phyloP scores from a whole-genome alignment of 2,888 invertebrate species.

The Erebia epiphron region DNA sequence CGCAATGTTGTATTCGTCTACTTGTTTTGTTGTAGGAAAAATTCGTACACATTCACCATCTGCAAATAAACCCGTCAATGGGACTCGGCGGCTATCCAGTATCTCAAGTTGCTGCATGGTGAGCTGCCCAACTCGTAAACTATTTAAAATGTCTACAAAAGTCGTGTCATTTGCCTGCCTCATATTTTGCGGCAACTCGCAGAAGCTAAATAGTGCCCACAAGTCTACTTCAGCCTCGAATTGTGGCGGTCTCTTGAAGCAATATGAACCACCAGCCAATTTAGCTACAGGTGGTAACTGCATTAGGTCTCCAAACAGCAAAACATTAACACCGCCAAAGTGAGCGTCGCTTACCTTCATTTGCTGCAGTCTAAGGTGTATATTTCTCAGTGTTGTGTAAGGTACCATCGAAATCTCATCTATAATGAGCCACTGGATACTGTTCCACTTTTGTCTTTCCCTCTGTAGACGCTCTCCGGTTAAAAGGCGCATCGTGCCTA shows the following conservation, averaged over 20 bases:
- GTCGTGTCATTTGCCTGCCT: neutral
- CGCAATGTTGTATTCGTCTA: neutral
- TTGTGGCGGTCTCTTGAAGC: neutral
- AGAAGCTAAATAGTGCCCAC: conserved; percentile 1
- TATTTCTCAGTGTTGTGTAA: neutral
- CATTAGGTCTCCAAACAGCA: conserved; percentile 6
- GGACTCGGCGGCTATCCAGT: too few species aligned
- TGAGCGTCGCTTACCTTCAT: neutral
- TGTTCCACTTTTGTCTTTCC: conserved; percentile 5
- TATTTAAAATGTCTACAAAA: conserved; percentile 4
- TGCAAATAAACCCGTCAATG: neutral
- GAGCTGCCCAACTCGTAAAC: neutral
- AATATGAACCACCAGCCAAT: neutral
- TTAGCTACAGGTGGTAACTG: neutral
- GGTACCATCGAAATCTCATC: conserved; percentile 6
- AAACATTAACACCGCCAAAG: neutral
- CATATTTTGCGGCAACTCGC: neutral
- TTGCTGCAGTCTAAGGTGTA: neutral
- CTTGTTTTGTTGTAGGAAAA: conserved; percentile 11
- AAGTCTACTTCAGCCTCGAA: too few species aligned
- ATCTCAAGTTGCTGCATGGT: too few species aligned
- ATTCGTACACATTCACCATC: conserved; percentile 7
- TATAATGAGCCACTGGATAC: neutral
- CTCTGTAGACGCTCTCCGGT: neutral
- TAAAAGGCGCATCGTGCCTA: neutral